Base-by-base conservation (phyloP, 2,888 invertebrate species). In the Drosophila neotestacea region DNA sequence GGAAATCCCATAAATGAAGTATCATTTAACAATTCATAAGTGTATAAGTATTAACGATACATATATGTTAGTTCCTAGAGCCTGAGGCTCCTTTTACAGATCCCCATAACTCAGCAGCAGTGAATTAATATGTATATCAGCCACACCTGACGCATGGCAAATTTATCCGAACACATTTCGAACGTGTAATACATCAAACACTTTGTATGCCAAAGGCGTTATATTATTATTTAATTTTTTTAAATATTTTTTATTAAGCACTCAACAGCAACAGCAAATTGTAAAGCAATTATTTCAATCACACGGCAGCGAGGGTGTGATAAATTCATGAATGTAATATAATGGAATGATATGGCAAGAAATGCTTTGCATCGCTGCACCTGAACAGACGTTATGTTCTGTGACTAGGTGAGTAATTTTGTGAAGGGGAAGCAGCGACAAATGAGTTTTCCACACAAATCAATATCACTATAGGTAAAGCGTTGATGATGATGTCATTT, bases 241-340 rank as follows among this genome's bases (percentile, higher is more conserved):
- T 63, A n/a, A n/a, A 13, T 46, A 50, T 51, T 63, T 50, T 70
- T 79, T 52, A 65, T 59, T 54, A 66, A 51, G 39, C 65, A 42
- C 60, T 78, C 76, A 66, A 56, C 54, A 63, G 44, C 46, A 46
- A 61, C 46, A 42, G 55, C 72, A 77, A 85, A 88, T 85, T 81
- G 83, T 81, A 81, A 77, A 85, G 86, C 88, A 85, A 85, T 85
- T 85, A 88, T 83, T 81, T 75, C 73, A 88, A 81, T 88, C 83
- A 81, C 79, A 79, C 68, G 79, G 67, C 67, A 47, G 64, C 42
- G 68, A 54, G 63, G 67, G 79, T 63, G 83, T 65, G 66, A 79
- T 72, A 77, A 79, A 83, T 74, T 79, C 60, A 66, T 61, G 36
- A 71, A 66, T 72, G 47, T 42, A 65, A 72, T 77, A 44, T 51